Conservation (phyloP, 2,113 vertebrate genomes). For the Amblyornis subalaris region DNA sequence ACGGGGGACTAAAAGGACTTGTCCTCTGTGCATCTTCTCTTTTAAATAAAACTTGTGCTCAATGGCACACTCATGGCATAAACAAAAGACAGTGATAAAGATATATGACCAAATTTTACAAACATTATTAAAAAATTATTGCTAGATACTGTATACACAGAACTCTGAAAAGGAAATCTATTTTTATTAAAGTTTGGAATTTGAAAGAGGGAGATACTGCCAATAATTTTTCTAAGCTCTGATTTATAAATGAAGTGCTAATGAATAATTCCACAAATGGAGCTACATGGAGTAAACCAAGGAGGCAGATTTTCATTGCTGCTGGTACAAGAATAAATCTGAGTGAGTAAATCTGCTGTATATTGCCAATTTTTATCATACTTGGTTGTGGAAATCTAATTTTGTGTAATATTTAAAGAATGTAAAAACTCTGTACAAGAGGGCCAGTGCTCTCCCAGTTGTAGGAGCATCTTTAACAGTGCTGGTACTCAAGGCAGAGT, state of each 20-base stretch:
- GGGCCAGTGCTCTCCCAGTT: background rate
- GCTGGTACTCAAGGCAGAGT: background rate
- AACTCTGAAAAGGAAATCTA: background rate
- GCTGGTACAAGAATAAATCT: conserved; percentile 56
- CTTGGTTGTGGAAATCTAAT: conserved; percentile 15
- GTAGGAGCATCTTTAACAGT: background rate
- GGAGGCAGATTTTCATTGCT: conserved; percentile 49
- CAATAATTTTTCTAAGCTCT: conserved; percentile 40
- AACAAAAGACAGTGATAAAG: background rate
- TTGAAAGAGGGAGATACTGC: conserved; percentile 21
- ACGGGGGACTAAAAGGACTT: background rate
- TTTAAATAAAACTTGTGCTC: background rate
- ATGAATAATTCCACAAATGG: conserved; percentile 63
- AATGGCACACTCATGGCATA: background rate
- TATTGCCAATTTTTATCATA: conserved; percentile 27
- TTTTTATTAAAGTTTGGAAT: conserved; percentile 33
- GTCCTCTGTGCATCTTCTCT: background rate
- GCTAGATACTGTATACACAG: background rate
- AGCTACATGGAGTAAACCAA: conserved; percentile 37
- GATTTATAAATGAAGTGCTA: conserved; percentile 62
- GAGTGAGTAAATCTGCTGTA: conserved; percentile 36
- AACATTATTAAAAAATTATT: background rate
- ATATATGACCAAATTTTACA: background rate
- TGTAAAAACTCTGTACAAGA: background rate
- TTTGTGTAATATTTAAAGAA: conserved; percentile 36